A percentile compares a stretch with the other conserved stretches of the same genome.
phyloP scores from a whole-genome alignment of 2,888 invertebrate species.

The Hemicrepidius hirtus region DNA sequence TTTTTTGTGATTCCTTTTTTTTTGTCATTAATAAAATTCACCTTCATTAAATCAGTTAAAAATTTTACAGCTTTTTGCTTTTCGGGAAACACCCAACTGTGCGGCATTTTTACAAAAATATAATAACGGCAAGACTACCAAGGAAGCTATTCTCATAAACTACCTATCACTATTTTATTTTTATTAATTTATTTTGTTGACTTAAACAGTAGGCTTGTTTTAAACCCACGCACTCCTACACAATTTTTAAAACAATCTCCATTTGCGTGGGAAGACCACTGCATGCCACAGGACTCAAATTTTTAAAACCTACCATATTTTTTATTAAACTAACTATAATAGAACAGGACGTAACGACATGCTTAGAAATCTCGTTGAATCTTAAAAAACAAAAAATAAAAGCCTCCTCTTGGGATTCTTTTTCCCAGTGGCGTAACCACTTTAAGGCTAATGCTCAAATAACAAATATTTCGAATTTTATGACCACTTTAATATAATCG shows the following conservation, averaged over 20 bases:
- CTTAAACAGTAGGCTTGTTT: conserved; percentile 24
- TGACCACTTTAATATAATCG: conserved; percentile 20
- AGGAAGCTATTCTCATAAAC: conserved; percentile 6
- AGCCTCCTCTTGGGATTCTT: neutral
- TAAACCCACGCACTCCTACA: conserved; percentile 15
- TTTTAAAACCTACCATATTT: neutral
- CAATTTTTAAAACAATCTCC: neutral
- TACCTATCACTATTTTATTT: conserved; percentile 5
- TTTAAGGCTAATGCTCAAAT: no score
- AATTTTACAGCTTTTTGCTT: no score
- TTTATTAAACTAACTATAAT: neutral
- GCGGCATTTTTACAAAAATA: neutral
- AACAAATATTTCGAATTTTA: conserved; percentile 12
- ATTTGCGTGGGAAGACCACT: conserved; percentile 1
- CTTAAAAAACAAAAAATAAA: no score
- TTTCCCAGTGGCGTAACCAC: no score
- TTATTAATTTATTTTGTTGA: conserved; percentile 19
- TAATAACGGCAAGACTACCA: neutral
- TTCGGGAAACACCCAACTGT: neutral
- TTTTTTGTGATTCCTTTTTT: no score
- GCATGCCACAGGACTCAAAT: neutral
- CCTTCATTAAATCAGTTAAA: no score
- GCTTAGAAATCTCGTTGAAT: no score
- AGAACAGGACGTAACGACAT: no score
- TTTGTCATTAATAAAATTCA: no score